A percentile compares a stretch with the other conserved stretches of the same genome.
Conservation (phyloP, 1,140 invertebrate species). For the Drosophila truncata region DNA sequence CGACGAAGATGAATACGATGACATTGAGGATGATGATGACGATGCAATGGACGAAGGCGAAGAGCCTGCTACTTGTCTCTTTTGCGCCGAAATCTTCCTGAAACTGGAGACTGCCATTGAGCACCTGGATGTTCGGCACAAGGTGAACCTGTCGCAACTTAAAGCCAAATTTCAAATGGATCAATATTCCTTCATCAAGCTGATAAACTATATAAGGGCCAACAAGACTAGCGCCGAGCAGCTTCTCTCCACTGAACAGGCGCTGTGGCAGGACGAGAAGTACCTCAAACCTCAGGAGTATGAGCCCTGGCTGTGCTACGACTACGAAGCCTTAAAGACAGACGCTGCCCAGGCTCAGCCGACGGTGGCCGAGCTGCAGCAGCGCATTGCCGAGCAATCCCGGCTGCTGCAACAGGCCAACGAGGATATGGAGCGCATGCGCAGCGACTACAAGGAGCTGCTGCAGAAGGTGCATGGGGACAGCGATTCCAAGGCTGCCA, state of each 20-base stretch:
- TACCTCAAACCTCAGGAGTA: slow-evolving; percentile 93
- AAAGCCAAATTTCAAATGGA: slow-evolving; percentile 91
- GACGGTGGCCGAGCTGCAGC: slow-evolving; percentile 31
- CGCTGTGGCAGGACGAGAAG: slow-evolving; percentile 90
- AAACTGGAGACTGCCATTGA: slow-evolving; percentile 87
- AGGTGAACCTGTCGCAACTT: slow-evolving; percentile 89
- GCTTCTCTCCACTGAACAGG: slow-evolving; percentile 86
- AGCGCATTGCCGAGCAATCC: slow-evolving; percentile 50
- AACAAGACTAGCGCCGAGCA: slow-evolving; percentile 87
- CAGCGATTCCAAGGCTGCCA: slow-evolving; percentile 57
- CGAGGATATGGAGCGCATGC: slow-evolving; percentile 89
- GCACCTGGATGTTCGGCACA: slow-evolving; percentile 88
- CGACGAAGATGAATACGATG: slow-evolving; percentile 66
- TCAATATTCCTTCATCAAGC: slow-evolving; percentile 93
- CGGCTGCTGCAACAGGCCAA: slow-evolving; percentile 87
- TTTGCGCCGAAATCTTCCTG: slow-evolving; percentile 86
- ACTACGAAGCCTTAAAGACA: slow-evolving; percentile 57
- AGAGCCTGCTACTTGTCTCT: slow-evolving; percentile 86
- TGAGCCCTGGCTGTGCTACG: slow-evolving; percentile 94
- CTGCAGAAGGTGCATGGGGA: slow-evolving; percentile 75
- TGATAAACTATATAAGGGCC: slow-evolving; percentile 94
- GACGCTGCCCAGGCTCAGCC: slow-evolving; percentile 1
- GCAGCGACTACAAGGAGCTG: slow-evolving; percentile 87
- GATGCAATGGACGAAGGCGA: slow-evolving; percentile 60
- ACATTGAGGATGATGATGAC: slow-evolving; percentile 65